Conservation (phyloP, 2,888 invertebrate species). For the Glaucopsyche alexis region DNA sequence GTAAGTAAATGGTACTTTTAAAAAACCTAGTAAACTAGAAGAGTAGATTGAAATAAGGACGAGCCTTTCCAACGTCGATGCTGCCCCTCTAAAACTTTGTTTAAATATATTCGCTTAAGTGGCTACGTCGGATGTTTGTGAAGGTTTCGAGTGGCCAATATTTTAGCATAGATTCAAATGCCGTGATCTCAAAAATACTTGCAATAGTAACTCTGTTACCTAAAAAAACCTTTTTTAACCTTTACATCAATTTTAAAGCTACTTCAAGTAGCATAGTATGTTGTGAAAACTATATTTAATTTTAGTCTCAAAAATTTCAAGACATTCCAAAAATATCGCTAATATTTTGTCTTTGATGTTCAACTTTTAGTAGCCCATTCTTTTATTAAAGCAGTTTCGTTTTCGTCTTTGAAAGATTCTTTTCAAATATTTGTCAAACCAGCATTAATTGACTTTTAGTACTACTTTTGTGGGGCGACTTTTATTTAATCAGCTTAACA, state of each 20-base stretch:
- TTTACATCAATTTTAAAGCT: no score
- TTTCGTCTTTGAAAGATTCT: conserved; percentile 19
- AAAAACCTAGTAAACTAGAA: not conserved
- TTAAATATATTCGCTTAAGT: conserved; percentile 5
- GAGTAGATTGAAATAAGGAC: not conserved
- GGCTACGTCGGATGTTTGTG: not conserved
- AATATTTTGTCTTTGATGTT: conserved; percentile 6
- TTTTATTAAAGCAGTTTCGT: conserved; percentile 20
- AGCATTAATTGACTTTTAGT: conserved; percentile 28
- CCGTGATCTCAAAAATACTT: not conserved
- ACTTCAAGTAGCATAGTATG: no score
- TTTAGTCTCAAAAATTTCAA: not conserved
- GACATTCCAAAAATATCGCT: not conserved
- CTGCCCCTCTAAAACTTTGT: conserved; percentile 5
- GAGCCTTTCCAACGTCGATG: not conserved
- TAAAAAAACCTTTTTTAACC: no score
- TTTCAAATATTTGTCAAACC: conserved; percentile 26
- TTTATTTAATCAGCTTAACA: conserved; percentile 25
- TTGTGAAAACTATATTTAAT: not conserved
- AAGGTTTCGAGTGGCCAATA: not conserved
- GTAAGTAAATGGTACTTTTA: no score
- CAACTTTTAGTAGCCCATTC: conserved; percentile 7
- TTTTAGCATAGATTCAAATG: not conserved
- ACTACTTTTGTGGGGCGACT: conserved; percentile 17
- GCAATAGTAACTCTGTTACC: no score